Base-by-base conservation (phyloP, 2,888 invertebrate genomes). In the Synanthedon tipuliformis region DNA sequence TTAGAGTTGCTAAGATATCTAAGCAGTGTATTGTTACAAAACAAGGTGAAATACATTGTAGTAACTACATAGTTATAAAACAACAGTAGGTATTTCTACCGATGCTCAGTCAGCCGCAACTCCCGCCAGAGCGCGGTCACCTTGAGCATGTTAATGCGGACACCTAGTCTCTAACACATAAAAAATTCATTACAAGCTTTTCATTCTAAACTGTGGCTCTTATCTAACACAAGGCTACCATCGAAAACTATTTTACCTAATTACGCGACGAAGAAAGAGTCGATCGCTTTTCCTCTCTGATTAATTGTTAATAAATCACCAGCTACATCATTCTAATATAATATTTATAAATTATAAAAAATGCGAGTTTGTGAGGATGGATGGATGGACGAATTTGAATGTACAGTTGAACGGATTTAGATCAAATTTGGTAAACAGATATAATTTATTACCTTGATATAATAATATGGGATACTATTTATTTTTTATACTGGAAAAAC, bases 111-210 rank as follows among this genome's bases (percentile, higher is more conserved):
- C 78, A 86, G 78, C 76, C 84, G 82, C 78, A 71, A 82, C 84
- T 71, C 68, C 69, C 67, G 73, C 68, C 68, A 67, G 72, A 71
- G 73, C 73, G 69, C 80, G 81, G 82, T 86, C 85, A 85, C 86
- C 86, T 86, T 86, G 85, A 77, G 73, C 76, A 75, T 85, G 82
- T 78, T 83, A 84, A 81, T 79, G 78, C 80, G 73, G 75, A 80
- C 79, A 80, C 71, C 73, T 71, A 65, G 73, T 71, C 74, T 68
- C 68, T 65, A 64, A 69, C 48, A 49, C 65, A 71, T 69, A 74
- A 55, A 55, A 51, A 55, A 55, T 56, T 53, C 52, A 56, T 55
- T 53, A 57, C 69, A 61, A 72, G 64, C 68, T 73, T 75, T 75
- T 71, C 69, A 74, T 71, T 73, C 73, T 34, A 34, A 34, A 34